A percentile compares a stretch with the other conserved stretches of the same genome.
Evolutionary conservation across 2,888 invertebrate genomes (phyloP).

Genomic region (Clivina fossor): DNA sequence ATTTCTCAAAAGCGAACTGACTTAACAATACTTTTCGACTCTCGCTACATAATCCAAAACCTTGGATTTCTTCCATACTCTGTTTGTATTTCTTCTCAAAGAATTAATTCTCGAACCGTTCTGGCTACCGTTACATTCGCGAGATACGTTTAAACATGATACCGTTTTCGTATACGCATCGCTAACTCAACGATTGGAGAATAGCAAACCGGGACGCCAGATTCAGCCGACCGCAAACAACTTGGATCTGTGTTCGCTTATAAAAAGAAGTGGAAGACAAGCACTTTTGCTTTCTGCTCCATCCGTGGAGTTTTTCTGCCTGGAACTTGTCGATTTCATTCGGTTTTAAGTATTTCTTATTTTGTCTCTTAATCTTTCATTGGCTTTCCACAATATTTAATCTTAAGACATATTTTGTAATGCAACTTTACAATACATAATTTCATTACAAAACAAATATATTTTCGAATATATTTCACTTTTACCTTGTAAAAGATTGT

Average conservation of each 20-base stretch:
- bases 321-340: neutral
- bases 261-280: conserved; percentile 9
- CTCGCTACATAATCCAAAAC: conserved; percentile 48
- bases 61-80: too few relatives aligned
- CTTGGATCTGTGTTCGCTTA: conserved; percentile 12
- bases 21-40: conserved; percentile 48
- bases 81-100: too few relatives aligned
- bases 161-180: too few relatives aligned
- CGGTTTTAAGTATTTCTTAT: neutral
- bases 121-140: too few relatives aligned
- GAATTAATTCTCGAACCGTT: too few relatives aligned
- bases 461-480: too few relatives aligned
- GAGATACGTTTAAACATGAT: too few relatives aligned
- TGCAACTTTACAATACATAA: too few relatives aligned
- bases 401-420: too few relatives aligned
- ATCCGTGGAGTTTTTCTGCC: neutral
- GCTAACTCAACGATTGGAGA: too few relatives aligned
- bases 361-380: neutral
- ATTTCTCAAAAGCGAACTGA: conserved; percentile 45
- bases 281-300: neutral
- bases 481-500: too few relatives aligned
- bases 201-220: conserved; percentile 6
- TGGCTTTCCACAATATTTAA: neutral
- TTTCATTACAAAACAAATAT: too few relatives aligned
- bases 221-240: conserved; percentile 14